phyloP scores from a whole-genome alignment of 2,797 vertebrate species.

The Crocodylus rhombifer region DNA sequence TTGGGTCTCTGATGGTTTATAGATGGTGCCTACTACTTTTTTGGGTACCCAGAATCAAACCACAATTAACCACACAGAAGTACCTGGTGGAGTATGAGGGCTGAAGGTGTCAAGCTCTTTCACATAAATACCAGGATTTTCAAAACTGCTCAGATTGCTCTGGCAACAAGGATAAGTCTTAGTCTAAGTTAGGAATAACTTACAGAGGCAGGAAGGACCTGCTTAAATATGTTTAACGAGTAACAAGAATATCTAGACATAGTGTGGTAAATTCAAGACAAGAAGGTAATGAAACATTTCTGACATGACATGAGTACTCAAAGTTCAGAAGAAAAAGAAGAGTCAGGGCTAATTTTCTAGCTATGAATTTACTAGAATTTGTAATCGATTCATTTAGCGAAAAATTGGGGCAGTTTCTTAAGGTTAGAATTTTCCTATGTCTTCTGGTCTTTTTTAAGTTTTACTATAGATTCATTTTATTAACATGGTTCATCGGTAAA shows the following conservation, averaged over 20 bases:
- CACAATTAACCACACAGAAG: background rate
- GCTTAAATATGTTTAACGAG: accelerated
- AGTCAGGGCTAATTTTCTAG: background rate
- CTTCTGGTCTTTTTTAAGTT: background rate
- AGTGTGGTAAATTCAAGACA: accelerated
- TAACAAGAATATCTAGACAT: accelerated
- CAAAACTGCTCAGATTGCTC: background rate
- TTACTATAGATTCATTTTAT: background rate
- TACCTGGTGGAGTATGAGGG: background rate
- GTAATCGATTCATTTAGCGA: background rate
- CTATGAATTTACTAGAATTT: background rate
- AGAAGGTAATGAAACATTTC: accelerated
- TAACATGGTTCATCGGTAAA: background rate
- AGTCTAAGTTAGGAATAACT: accelerated
- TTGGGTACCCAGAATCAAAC: background rate
- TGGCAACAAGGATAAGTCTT: background rate
- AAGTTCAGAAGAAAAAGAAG: background rate
- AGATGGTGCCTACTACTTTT: background rate
- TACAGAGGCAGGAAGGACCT: background rate
- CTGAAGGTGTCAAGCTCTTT: background rate
- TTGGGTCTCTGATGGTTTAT: background rate
- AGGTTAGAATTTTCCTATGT: background rate
- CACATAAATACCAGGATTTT: background rate
- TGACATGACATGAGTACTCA: background rate
- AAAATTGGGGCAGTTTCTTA: background rate